Evolutionary conservation across 1,140 invertebrate genomes (phyloP), one percentile per base, ranked within the genome.

Genomic region (Drosophila takahashii): DNA sequence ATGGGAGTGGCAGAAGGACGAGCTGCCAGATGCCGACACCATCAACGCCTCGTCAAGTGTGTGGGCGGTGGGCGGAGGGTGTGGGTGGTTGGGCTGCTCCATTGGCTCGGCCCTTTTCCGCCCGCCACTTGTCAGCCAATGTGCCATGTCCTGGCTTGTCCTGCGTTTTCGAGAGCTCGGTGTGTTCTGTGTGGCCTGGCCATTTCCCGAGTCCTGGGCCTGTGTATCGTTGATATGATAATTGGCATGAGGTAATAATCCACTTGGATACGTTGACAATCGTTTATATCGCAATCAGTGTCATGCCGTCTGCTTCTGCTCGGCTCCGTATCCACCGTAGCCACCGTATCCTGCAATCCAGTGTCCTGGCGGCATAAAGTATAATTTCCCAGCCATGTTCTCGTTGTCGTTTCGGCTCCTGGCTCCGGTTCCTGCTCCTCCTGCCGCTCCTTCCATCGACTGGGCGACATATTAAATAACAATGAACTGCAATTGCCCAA

Each of bases 191-290:
- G 44, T 48, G 45, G 42, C 48, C 41, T 47, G 71, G 56, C 65
- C 73, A 72, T 67, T 81, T 61, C 11, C 32, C 45, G 22, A 36
- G 56, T 47, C 52, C 57, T 57, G 57, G 42, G 65, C 57, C 65
- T 90, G 85, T 78, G 65, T 89, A 90, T 90, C 84, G 84, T 89
- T 89, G 84, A 89, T 89, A 89, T 89, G 84, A 89, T 89, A 89
- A 89, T 89, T 89, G 84, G 84, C 84, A 89, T 89, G 84, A 90
- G 84, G 84, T 83, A 89, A 89, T 89, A 89, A 89, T 89, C 84
- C 84, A 89, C 84, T 89, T 89, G 84, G 85, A 90, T 84, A 89
- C 84, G 84, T 89, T 90, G 84, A 89, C 84, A 89, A 89, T 90
- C 84, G 84, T 90, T 89, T 89, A 89, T 89, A 89, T 89, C 79